phyloP scores from a whole-genome alignment of 2,888 invertebrate species.

The Pseudoips prasinana region DNA sequence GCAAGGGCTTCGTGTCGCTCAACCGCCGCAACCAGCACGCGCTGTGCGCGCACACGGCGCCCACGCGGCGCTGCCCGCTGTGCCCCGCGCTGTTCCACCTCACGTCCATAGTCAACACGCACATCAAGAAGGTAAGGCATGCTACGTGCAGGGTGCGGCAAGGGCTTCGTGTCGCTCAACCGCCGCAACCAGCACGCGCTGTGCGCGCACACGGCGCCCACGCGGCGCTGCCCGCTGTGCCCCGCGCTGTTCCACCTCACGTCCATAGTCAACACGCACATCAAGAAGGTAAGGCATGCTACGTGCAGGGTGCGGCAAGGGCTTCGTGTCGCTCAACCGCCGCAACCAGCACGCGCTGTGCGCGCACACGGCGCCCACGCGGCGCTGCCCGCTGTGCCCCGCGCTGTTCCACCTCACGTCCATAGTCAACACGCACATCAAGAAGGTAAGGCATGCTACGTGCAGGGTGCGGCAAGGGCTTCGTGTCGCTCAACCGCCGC shows the following conservation, averaged over 20 bases:
- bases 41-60: constrained; percentile 63
- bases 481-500: constrained; percentile 64
- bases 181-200: constrained; percentile 69
- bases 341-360: too few species aligned
- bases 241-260: constrained; percentile 72
- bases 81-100: constrained; percentile 75
- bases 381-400: too few species aligned
- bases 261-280: constrained; percentile 74
- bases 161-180: constrained; percentile 63
- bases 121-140: constrained; percentile 69
- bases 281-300: constrained; percentile 73
- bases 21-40: constrained; percentile 72
- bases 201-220: constrained; percentile 65
- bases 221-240: constrained; percentile 70
- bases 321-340: too few species aligned
- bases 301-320: too few species aligned
- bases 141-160: constrained; percentile 50
- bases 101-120: constrained; percentile 72
- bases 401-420: too few species aligned
- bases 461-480: too few species aligned
- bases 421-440: too few species aligned
- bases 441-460: too few species aligned
- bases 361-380: too few species aligned
- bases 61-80: constrained; percentile 67
- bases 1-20: constrained; percentile 56